Evolutionary conservation across 2,797 vertebrate species (phyloP).

Genomic region (Ctenochaetus hawaiiensis): DNA sequence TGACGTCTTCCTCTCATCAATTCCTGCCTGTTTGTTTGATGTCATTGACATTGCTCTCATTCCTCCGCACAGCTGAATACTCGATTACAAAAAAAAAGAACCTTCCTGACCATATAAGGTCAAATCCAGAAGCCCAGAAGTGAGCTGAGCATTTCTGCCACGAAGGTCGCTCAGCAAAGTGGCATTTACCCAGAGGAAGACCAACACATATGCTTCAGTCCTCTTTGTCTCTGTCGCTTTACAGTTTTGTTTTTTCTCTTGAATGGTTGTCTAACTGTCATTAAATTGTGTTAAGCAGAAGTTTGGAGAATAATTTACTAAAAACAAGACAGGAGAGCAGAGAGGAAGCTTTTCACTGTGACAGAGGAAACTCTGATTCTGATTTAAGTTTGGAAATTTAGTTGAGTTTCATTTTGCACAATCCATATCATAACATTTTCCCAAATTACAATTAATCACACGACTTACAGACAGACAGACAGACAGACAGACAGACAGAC

Average conservation of each 20-base stretch:
- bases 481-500: no score
- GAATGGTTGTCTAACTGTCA: neutral
- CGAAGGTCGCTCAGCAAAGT: slow-evolving; percentile 35
- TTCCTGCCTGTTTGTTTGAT: slow-evolving; percentile 22
- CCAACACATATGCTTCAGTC: neutral
- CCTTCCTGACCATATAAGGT: slow-evolving; percentile 40
- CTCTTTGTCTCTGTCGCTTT: neutral
- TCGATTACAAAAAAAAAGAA: neutral
- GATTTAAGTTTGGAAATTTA: no score
- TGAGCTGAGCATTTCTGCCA: slow-evolving; percentile 39
- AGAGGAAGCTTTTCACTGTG: neutral
- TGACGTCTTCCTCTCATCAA: slow-evolving; percentile 50
- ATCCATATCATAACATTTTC: neutral
- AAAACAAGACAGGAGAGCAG: neutral
- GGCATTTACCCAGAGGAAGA: slow-evolving; percentile 11
- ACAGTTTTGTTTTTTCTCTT: neutral
- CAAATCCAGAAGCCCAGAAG: slow-evolving; percentile 7
- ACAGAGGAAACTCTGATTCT: neutral
- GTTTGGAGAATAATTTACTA: neutral
- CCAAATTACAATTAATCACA: neutral
- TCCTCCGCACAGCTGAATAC: slow-evolving; percentile 17
- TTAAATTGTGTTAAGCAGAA: neutral
- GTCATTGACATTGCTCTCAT: slow-evolving; percentile 28
- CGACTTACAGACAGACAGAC: no score
- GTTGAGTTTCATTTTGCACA: neutral